Evolutionary conservation across 1,140 invertebrate genomes (phyloP).

Genomic region (Neelides sp.): DNA sequence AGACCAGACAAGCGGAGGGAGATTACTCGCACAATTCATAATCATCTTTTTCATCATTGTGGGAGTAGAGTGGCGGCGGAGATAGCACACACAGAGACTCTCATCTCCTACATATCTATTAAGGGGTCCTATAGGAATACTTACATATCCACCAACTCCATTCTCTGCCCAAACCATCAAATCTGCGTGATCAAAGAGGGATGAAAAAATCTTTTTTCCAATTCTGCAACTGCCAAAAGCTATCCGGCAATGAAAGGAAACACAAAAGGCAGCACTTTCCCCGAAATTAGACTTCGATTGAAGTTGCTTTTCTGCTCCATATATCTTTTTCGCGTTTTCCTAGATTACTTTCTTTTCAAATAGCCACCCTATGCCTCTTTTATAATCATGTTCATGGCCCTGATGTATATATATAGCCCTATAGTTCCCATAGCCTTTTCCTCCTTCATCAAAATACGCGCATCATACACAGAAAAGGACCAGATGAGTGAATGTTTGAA

Average conservation of each 20-base stretch:
- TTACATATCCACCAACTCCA: too few species aligned
- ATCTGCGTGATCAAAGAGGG: slow-evolving; percentile 28
- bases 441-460: neutral
- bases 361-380: neutral
- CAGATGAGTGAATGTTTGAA: slow-evolving; percentile 21
- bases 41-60: slow-evolving; percentile 18
- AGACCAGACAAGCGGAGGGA: slow-evolving; percentile 22
- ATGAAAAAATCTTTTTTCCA: slow-evolving; percentile 28
- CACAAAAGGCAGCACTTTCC: slow-evolving; percentile 31
- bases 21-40: slow-evolving; percentile 15
- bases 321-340: slow-evolving; percentile 27
- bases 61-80: too few species aligned
- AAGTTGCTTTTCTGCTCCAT: slow-evolving; percentile 28
- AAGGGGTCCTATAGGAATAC: too few species aligned
- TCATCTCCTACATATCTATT: too few species aligned
- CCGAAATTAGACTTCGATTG: slow-evolving; percentile 31
- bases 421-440: neutral
- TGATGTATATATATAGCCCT: too few species aligned
- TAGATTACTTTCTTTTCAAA: slow-evolving; percentile 21
- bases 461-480: neutral
- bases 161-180: slow-evolving; percentile 18
- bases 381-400: too few species aligned
- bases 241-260: slow-evolving; percentile 27
- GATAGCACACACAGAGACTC: too few species aligned
- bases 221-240: slow-evolving; percentile 30